Evolutionary conservation across 2,888 invertebrate genomes (phyloP).

Genomic region (Ganaspis brasiliensis): DNA sequence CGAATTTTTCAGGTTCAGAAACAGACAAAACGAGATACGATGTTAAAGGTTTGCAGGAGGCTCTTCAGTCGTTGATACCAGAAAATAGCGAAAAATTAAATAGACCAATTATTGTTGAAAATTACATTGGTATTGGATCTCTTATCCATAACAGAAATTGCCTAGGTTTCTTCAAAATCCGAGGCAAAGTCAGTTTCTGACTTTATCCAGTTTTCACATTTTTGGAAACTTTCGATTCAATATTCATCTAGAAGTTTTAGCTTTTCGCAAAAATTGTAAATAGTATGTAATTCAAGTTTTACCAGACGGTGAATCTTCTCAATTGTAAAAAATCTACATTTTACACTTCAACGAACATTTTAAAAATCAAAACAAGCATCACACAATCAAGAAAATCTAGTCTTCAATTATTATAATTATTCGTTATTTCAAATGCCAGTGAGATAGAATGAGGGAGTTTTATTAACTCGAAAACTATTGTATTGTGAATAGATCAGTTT

Average conservation of each 20-base stretch:
- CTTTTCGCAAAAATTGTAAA: conserved; percentile 2
- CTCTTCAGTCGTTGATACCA: conserved; percentile 68
- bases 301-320: not conserved
- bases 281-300: not conserved
- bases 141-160: conserved; percentile 91
- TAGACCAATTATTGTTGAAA: conserved; percentile 88
- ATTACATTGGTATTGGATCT: conserved; percentile 90
- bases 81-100: conserved; percentile 84
- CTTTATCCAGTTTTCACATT: conserved; percentile 1
- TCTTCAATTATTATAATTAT: not conserved
- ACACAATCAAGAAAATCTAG: not conserved
- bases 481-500: not conserved
- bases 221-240: too few relatives aligned
- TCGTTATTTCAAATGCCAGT: not conserved
- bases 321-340: not conserved
- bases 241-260: not conserved
- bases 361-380: not conserved
- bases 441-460: not conserved
- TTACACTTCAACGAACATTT: not conserved
- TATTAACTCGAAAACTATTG: not conserved
- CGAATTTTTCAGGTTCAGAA: conserved; percentile 65
- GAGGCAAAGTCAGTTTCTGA: conserved; percentile 90
- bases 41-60: conserved; percentile 71
- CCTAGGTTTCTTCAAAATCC: conserved; percentile 92
- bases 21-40: conserved; percentile 72